phyloP scores from a whole-genome alignment of 2,113 vertebrate genomes.

The Lophochroa leadbeateri region DNA sequence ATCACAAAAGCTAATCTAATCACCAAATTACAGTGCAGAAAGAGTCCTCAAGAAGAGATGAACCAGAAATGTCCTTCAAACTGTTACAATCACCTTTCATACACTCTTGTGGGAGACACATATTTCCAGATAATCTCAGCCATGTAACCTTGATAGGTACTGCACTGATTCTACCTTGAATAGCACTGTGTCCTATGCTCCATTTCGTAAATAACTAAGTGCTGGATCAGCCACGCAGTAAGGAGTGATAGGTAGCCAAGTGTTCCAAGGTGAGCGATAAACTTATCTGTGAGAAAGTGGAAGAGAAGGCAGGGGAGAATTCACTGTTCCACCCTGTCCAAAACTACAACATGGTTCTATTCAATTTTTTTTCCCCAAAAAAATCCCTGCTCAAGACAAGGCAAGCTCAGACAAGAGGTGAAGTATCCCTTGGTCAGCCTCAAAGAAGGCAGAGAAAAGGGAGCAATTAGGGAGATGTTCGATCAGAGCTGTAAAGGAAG shows the following conservation, averaged over 20 bases:
- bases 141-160: not conserved
- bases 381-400: fast-evolving
- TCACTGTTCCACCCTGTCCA: not conserved
- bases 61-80: not conserved
- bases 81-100: not conserved
- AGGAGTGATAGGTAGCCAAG: not conserved
- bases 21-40: not conserved
- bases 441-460: not conserved
- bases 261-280: not conserved
- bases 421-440: not conserved
- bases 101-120: not conserved
- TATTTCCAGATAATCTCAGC: not conserved
- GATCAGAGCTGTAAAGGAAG: not conserved
- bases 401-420: not conserved
- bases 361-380: not conserved
- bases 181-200: not conserved
- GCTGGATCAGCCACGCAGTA: not conserved
- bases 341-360: fast-evolving
- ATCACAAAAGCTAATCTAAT: not conserved
- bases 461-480: not conserved
- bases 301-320: not conserved
- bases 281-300: not conserved
- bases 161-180: not conserved
- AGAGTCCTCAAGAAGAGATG: not conserved
- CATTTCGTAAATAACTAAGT: not conserved